These are phyloP conservation scores for Dipodomys merriami DNA, from an alignment of 2,113 vertebrate species.

Conservation along the genomic window DNA sequence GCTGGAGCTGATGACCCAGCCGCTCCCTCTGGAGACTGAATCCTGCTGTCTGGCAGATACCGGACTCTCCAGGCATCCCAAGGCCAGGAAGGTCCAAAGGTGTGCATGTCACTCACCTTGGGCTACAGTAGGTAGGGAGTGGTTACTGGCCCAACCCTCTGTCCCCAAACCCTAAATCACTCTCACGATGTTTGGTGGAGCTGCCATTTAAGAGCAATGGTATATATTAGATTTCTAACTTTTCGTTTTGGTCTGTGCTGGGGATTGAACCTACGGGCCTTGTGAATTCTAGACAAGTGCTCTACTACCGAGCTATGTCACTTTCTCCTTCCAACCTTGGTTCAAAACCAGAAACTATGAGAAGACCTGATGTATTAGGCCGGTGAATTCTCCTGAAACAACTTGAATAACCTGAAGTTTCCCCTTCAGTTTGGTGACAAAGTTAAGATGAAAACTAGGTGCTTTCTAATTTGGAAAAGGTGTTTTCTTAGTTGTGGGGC, in stretches of 20 bases:
- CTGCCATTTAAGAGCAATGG: no score
- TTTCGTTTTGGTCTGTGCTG: not conserved
- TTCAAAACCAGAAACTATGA: not conserved
- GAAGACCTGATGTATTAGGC: accelerated
- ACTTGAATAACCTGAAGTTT: not conserved
- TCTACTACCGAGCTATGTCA: not conserved
- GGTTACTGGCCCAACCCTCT: accelerated
- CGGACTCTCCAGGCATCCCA: no score
- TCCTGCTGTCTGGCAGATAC: no score
- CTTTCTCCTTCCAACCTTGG: not conserved
- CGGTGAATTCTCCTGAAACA: accelerated
- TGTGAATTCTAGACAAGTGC: not conserved
- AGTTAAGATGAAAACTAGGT: not conserved
- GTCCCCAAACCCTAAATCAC: not conserved
- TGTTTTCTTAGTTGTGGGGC: no score
- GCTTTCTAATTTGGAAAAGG: not conserved
- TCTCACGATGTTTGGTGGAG: not conserved
- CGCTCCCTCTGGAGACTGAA: not conserved
- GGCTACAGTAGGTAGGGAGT: accelerated
- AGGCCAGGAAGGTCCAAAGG: no score
- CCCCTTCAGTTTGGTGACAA: no score
- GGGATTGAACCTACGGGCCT: not conserved
- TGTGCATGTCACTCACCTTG: no score
- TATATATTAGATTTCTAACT: not conserved
- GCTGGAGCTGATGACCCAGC: not conserved